A percentile compares a stretch with the other conserved stretches of the same genome.
phyloP scores from a whole-genome alignment of 2,113 vertebrate species.

The Datnioides undecimradiatus region DNA sequence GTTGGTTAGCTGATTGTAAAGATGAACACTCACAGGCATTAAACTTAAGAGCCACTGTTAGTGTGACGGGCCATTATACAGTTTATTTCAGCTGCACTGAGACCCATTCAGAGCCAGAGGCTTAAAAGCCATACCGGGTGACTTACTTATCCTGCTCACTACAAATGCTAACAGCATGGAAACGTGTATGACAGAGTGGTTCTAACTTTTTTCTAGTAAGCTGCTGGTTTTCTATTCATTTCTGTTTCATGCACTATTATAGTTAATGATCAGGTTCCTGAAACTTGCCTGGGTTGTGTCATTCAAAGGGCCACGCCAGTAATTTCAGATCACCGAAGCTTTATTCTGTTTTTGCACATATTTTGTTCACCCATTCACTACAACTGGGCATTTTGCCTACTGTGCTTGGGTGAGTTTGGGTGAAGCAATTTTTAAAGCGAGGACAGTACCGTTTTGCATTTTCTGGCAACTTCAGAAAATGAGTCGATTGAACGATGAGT shows the following conservation, averaged over 20 bases:
- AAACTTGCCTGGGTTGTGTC: too few relatives aligned
- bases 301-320: too few relatives aligned
- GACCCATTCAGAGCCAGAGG: neutral
- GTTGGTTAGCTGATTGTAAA: neutral
- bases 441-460: neutral
- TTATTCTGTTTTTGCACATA: neutral
- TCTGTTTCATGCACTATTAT: too few relatives aligned
- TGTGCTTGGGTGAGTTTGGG: neutral
- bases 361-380: neutral
- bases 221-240: too few relatives aligned
- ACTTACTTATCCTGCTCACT: neutral
- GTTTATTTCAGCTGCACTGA: neutral
- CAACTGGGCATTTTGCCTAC: neutral
- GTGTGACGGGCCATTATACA: neutral
- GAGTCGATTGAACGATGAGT: neutral
- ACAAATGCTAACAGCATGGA: neutral
- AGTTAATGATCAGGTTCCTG: too few relatives aligned
- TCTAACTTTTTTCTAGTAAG: too few relatives aligned
- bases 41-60: neutral
- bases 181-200: too few relatives aligned
- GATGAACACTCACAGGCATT: neutral
- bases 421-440: neutral
- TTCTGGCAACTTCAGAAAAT: neutral
- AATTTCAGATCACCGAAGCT: too few relatives aligned
- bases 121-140: neutral